These are phyloP conservation scores for Tinea semifulvella DNA, from an alignment of 2,888 invertebrate genomes.

Conservation along the genomic window DNA sequence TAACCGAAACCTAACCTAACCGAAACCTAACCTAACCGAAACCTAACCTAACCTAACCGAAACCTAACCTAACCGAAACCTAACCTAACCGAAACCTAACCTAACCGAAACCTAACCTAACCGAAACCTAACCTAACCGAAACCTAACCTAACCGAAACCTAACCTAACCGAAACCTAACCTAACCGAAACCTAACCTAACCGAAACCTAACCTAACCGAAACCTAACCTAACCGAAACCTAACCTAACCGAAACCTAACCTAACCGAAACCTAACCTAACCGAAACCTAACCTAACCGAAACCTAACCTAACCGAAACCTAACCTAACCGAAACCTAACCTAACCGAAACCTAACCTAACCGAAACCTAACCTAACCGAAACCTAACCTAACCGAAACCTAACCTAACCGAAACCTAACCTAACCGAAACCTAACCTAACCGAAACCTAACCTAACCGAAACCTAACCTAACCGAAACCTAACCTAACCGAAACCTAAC, in stretches of 20 bases:
- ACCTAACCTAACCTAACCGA: conserved; percentile 18
- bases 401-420: conserved; percentile 19
- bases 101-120: conserved; percentile 18
- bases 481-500: conserved; percentile 18
- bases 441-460: conserved; percentile 17
- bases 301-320: conserved; percentile 18
- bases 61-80: conserved; percentile 18
- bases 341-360: conserved; percentile 19
- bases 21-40: conserved; percentile 19
- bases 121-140: conserved; percentile 17
- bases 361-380: conserved; percentile 18
- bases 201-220: conserved; percentile 18
- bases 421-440: conserved; percentile 18
- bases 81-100: conserved; percentile 19
- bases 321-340: conserved; percentile 18
- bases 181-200: conserved; percentile 18
- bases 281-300: conserved; percentile 18
- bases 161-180: conserved; percentile 18
- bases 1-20: conserved; percentile 18
- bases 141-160: conserved; percentile 19
- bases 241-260: conserved; percentile 18
- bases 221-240: conserved; percentile 18
- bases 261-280: conserved; percentile 18
- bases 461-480: conserved; percentile 19
- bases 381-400: conserved; percentile 18